Evolutionary conservation across 2,888 invertebrate genomes (phyloP), one percentile per base, ranked within the genome.

Genomic region (Rhopalosiphum nymphaeae): DNA sequence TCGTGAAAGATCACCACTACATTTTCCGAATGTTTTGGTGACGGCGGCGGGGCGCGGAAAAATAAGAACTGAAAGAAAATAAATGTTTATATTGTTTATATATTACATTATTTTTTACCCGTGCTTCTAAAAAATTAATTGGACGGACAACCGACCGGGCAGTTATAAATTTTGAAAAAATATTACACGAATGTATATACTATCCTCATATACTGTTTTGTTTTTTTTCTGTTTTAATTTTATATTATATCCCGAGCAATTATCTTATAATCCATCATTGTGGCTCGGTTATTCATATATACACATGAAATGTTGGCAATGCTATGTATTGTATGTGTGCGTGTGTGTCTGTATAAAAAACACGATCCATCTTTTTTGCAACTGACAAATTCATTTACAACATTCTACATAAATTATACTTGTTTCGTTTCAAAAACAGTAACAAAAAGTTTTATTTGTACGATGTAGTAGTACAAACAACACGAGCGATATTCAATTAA

Each of bases 21-120:
- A 89, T 93, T 93, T 93, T 89, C 92, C 88, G n/a, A 93, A 93
- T 93, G 92, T 93, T 93, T 92, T 49, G 25, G 57, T 57, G 86
- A 57, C 91, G 86, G 91, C 91, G 85, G 91, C 91, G 85, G 91
- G 61, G 44, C 29, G 67, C 86, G 49, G 87, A 86, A 92, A 61
- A 85, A 44, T 46, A 86, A 67, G 21, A 42, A 67, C 67, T 67
- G 3, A 92, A 92, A 92, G 92, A 92, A 92, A 86, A 49, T 49
- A 87, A 21, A 49, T 49, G 46, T 49, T 86, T 86, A 49, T 46
- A 86, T 13, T 86, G 44, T 46, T 46, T 53, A 21, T 86, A 88
- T 88, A 36, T 53, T 26, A 78, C 67, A 26, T 49, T 26, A 46
- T 90, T 90, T 91, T 91, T 84, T 67, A 36, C 67, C 46, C 49